A percentile compares a stretch with the other conserved stretches of the same genome.
Evolutionary conservation across 2,888 invertebrate species (phyloP).

Genomic region (Oxytorus armatus): DNA sequence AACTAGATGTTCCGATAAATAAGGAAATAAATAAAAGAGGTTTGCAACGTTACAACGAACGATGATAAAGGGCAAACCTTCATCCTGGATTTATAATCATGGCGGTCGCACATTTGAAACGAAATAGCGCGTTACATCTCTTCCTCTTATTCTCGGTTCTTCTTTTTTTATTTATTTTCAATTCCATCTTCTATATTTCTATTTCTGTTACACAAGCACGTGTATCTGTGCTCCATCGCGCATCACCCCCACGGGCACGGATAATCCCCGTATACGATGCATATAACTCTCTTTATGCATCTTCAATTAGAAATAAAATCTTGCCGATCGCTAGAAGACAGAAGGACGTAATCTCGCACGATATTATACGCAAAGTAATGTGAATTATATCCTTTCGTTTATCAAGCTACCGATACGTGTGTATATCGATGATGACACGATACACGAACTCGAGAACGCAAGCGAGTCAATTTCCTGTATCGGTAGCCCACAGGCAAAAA

Average conservation of each 20-base stretch:
- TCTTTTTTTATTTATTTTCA: too few species aligned
- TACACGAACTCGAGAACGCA: background rate
- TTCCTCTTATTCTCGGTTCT: background rate
- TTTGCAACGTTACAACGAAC: background rate
- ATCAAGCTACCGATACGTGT: too few species aligned
- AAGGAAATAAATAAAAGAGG: slow-evolving; percentile 1
- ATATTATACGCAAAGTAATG: too few species aligned
- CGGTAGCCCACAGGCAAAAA: slow-evolving; percentile 29
- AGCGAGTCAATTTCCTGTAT: slow-evolving; percentile 46
- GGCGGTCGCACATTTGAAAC: background rate
- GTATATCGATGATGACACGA: background rate
- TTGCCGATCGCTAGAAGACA: background rate
- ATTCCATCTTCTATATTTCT: background rate
- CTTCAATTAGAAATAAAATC: slow-evolving; percentile 54
- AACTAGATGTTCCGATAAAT: slow-evolving; percentile 3
- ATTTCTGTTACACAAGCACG: slow-evolving; percentile 6
- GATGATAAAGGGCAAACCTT: too few species aligned
- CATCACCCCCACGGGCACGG: too few species aligned
- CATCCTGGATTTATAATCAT: background rate
- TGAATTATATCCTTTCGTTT: too few species aligned
- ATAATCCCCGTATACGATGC: slow-evolving; percentile 25
- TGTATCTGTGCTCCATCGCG: too few species aligned
- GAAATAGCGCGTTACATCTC: background rate
- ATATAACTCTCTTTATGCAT: slow-evolving; percentile 35
- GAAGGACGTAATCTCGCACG: slow-evolving; percentile 17